phyloP scores from a whole-genome alignment of 2,888 invertebrate species.

The Helleia helle region DNA sequence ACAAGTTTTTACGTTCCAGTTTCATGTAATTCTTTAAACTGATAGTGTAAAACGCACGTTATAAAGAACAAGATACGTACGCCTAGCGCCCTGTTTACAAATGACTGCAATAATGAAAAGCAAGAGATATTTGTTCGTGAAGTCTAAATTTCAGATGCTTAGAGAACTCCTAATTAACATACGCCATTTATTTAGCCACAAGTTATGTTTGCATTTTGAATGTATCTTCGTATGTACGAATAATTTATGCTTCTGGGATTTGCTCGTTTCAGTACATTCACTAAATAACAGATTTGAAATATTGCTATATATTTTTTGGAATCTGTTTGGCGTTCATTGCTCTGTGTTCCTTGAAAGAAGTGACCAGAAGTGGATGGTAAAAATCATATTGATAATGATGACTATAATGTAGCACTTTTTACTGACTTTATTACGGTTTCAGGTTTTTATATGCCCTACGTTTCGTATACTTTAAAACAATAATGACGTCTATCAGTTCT shows the following conservation, averaged over 20 bases:
- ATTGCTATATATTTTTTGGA: no score
- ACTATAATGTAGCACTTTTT: no score
- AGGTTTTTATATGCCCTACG: no score
- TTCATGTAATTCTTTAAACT: no score
- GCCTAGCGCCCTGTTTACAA: conserved; percentile 5
- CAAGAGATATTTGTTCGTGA: conserved; percentile 13
- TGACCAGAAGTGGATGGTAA: no score
- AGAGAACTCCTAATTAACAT: conserved; percentile 18
- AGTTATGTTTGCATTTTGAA: conserved; percentile 5
- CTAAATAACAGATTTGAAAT: neutral
- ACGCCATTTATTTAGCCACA: conserved; percentile 13
- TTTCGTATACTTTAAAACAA: no score
- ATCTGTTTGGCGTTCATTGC: no score
- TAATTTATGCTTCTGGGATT: neutral
- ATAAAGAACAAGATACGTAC: conserved; percentile 7
- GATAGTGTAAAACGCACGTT: neutral
- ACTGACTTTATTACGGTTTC: no score
- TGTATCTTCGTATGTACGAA: neutral
- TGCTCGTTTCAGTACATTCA: neutral
- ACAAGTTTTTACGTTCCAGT: no score
- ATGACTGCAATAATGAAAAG: conserved; percentile 13
- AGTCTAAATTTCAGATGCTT: conserved; percentile 12
- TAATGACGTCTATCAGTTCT: no score
- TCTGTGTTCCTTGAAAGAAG: no score
- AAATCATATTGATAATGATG: no score